Base-by-base conservation (phyloP, 1,140 invertebrate genomes). In the Cyrtorhinus lividipennis region DNA sequence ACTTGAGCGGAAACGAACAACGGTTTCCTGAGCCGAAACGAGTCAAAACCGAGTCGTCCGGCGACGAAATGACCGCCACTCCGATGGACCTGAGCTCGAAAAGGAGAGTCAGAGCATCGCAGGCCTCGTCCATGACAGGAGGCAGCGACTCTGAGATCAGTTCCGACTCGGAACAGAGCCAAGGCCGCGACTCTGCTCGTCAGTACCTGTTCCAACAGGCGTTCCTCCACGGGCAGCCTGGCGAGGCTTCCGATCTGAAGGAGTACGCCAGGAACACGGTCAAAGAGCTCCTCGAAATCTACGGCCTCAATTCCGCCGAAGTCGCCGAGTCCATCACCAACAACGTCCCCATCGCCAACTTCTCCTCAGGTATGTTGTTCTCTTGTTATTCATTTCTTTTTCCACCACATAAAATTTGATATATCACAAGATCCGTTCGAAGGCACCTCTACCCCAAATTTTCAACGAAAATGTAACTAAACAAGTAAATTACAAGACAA, bases 181-280 rank as follows among this genome's bases (percentile, higher is more conserved):
- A 46, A 26, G 24, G 22, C 26, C 18, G 3, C 20, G 10, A 5
- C 12, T 10, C 10, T 5, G 57, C 62, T 22, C 65, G 63, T 24
- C 61, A 59, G 23, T 68, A 68, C 26, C 64, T 68, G n/a, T 61
- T 66, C 30, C 68, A 67, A 30, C 67, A 63, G 44, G 69, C 66
- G 15, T 68, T 67, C 64, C 66, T 66, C 53, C 60, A 59, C 58
- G 65, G 67, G 46, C 64, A 65, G 56, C 53, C 67, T 12, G 62
- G 65, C 62, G 73, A 74, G 57, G 72, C 72, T 3, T 69, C 69
- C 20, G 72, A 74, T 56, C 72, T 80, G 64, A 77, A 77, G 63
- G 79, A 81, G 66, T 81, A 79, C 73, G 79, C 80, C 5, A 76
- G 80, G 67, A 77, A 72, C 53, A 81, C 80, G 2, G 80, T 81